Base-by-base conservation (phyloP, 2,113 vertebrate genomes). In the Lanius ludovicianus region DNA sequence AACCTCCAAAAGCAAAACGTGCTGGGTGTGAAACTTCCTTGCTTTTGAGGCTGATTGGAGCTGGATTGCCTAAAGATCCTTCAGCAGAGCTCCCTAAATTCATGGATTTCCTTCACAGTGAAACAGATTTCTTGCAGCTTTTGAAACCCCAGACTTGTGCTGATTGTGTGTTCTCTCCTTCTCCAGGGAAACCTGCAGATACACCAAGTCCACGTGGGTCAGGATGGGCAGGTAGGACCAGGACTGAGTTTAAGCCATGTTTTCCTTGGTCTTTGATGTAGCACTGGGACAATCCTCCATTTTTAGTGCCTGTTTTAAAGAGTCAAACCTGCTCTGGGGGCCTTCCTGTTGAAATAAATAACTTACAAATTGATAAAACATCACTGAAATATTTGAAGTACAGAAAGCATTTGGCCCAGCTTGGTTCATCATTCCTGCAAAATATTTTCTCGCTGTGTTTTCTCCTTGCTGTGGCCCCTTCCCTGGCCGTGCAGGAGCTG, bases 111-210 rank as follows among this genome's bases (percentile, higher is more conserved):
- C 75, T 90, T 59, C 59, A 25, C 30, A 50, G 7, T 31, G 11
- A 67, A 41, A 9, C 15, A 23, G 46, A 10, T 42, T 28, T 47
- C 46, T 37, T 20, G 37, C n/a, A 68, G 21, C 5, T 42, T 53
- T 52, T 28, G 1, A 22, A 46, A 39, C 73, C 33, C 44, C 37
- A 22, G 6, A 2, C 19, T 47, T 3, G 22, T 86, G 37, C 60
- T 79, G 44, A 92, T 82, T 81, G 49, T 71, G n/a, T 31, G 52
- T 37, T 76, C 11, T 96, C 89, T 96, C 53, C 27, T 70, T 95
- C 95, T 97, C 37, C 97, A 99, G 99, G 99, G 99, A 60, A 99
- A 99, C 90, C 98, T 99, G 47, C 99, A 99, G 98, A 99, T 99
- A 64, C 99, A 99, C 96, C 99, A 99, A 86, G 99, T 99, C 21